Evolutionary conservation across 2,797 vertebrate species (phyloP), one percentile per base, ranked within the genome.

Genomic region (Sebastes taczanowskii): DNA sequence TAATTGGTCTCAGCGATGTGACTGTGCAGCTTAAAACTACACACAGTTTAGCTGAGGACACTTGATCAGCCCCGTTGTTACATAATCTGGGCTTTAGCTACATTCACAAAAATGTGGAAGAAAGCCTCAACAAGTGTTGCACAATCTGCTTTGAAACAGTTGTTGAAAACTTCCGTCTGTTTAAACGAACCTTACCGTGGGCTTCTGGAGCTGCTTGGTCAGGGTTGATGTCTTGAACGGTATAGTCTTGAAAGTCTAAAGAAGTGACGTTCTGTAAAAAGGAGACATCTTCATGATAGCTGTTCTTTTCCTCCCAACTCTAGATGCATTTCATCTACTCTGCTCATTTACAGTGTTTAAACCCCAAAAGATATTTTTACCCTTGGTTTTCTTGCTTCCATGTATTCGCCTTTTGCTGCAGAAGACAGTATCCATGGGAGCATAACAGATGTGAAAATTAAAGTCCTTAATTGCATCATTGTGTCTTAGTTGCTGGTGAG

Each of bases 401-500:
- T 68, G 83, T 85, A 81, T 88, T 83, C 78, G 56, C 79, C 63
- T 67, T 84, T 84, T 53, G 81, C 91, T 85, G 96, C 93, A 92
- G 95, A 96, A 88, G 95, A 91, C 74, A 96, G 88, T 70, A 94
- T 94, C 94, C 94, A 95, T 64, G 95, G 95, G 70, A 96, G 77
- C 71, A 96, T 74, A 22, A 96, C 73, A 64, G 94, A 88, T 64
- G 94, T 85, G 71, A 97, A 89, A 84, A 97, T 65, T 49, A 90
- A 91, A 86, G 90, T 89, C 86, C 81, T 90, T 34, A 86, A 78
- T 55, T 88, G 84, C 85, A 85, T 90, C 86, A 88, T 94, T 77
- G 70, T 89, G 72, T 80, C 69, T 80, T 46, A 6, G 59, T 59
- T 49, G 66, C 73, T 85, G 76, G 34, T 81, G 86, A 81, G 70